These are phyloP conservation scores for Pogonocichla stellata DNA, from an alignment of 2,113 vertebrate genomes.

Conservation along the genomic window DNA sequence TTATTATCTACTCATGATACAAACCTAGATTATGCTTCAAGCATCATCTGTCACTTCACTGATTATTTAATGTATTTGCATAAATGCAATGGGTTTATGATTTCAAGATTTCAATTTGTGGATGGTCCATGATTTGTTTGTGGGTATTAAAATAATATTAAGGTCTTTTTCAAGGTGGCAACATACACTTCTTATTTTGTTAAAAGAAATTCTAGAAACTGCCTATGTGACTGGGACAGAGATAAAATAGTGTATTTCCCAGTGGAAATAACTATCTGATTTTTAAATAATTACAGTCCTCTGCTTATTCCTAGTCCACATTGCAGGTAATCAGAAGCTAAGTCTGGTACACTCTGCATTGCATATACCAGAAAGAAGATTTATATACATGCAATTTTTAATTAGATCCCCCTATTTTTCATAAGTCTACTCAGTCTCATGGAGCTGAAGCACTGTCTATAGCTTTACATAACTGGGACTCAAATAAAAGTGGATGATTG, in stretches of 20 bases:
- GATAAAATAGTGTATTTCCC: background rate
- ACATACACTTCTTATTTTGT: background rate
- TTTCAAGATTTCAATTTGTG: background rate
- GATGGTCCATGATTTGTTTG: background rate
- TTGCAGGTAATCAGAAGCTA: background rate
- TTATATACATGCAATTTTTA: background rate
- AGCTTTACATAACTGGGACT: background rate
- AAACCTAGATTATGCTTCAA: conserved; percentile 8
- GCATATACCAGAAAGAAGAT: background rate
- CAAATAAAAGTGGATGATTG: background rate
- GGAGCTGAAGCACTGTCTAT: background rate
- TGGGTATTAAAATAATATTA: background rate
- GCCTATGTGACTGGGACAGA: background rate
- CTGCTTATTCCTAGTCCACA: background rate
- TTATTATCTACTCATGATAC: conserved; percentile 9
- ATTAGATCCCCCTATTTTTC: background rate
- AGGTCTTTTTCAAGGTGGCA: background rate
- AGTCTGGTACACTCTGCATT: background rate
- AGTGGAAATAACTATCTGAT: background rate
- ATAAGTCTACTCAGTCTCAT: background rate
- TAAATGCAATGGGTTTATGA: background rate
- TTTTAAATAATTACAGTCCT: background rate
- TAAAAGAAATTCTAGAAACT: background rate
- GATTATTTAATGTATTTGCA: background rate
- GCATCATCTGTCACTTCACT: conserved; percentile 33